These are phyloP conservation scores for Mycogona germanica DNA, from an alignment of 2,888 invertebrate genomes.

Conservation along the genomic window DNA sequence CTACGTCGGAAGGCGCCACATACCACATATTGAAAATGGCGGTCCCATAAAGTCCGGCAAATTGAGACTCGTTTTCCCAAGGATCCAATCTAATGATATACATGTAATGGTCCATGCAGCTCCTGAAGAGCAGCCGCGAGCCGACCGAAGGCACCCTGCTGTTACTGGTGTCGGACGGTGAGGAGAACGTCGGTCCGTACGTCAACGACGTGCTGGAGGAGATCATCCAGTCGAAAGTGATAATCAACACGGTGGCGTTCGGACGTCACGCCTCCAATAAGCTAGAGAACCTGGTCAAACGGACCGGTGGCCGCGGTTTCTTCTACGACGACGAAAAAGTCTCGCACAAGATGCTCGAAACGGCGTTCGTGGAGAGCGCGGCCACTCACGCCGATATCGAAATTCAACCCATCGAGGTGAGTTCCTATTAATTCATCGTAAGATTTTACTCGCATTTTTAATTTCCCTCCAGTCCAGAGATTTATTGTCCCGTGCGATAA, in stretches of 20 bases:
- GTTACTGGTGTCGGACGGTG: constrained; percentile 20
- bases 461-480: no score
- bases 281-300: constrained; percentile 18
- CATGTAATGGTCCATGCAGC: constrained; percentile 4
- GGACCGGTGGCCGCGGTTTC: constrained; percentile 19
- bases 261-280: constrained; percentile 18
- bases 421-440: background rate
- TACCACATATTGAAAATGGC: no score
- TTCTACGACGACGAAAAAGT: constrained; percentile 21
- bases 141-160: constrained; percentile 19
- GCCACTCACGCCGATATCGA: constrained; percentile 20
- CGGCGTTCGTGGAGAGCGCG: constrained; percentile 19
- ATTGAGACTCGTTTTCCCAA: no score
- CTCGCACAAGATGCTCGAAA: constrained; percentile 14
- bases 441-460: background rate
- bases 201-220: constrained; percentile 14
- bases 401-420: constrained; percentile 19
- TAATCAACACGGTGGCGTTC: constrained; percentile 20
- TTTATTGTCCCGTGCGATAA: no score
- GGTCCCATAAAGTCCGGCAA: no score
- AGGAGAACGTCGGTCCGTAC: constrained; percentile 20
- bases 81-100: background rate
- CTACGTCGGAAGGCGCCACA: no score
- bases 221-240: constrained; percentile 11
- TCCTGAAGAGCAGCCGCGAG: constrained; percentile 4